Base-by-base conservation (phyloP, 2,797 vertebrate species). In the Austrolebias charrua region DNA sequence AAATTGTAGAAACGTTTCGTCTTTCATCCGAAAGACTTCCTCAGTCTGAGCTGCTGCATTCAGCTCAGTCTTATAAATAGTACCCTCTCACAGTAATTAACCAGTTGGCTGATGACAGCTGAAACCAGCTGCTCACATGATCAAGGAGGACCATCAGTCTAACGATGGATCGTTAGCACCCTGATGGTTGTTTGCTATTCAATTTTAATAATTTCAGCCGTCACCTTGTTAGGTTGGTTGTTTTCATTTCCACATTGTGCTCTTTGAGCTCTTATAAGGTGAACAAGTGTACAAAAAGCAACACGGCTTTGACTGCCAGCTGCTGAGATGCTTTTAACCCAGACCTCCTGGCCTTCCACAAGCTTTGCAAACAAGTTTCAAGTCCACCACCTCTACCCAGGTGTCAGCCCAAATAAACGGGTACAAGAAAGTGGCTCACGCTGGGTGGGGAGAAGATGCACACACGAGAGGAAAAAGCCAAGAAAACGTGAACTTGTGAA, bases 361-460 rank as follows among this genome's bases (percentile, higher is more conserved):
- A 67, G 75, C 72, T 80, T 71, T 73, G 72, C 59, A 76, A 81
- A 86, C 79, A 66, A 63, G 63, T 71, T 81, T 79, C 82, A 81
- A 69, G 76, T 71, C 76, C 54, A 54, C 73, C 68, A 56, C 80
- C 79, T 77, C 73, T 69, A 58, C 76, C 60, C 46, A 18, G 15
- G 20, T 55, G 76, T 88, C 87, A 56, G 74, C 77, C 75, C 70
- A 82, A 70, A 89, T 82, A 83, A 88, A 81, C 78, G 78, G 65
- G 71, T 75, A 79, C 81, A 78, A 66, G 65, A 53, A 65, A 56
- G 75, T 24, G 45, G 69, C 60, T 59, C 72, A 56, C 71, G 65
- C 33, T 0, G 8, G 44, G 52, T 8, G 48, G n/a, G 52, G 63
- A 35, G 60, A 69, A 80, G 73, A 74, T 58, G 38, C 50, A 65